Percentiles rank a stretch among this genome's conserved stretches.
phyloP scores from a whole-genome alignment of 2,888 invertebrate species.

The Sesamia inferens region DNA sequence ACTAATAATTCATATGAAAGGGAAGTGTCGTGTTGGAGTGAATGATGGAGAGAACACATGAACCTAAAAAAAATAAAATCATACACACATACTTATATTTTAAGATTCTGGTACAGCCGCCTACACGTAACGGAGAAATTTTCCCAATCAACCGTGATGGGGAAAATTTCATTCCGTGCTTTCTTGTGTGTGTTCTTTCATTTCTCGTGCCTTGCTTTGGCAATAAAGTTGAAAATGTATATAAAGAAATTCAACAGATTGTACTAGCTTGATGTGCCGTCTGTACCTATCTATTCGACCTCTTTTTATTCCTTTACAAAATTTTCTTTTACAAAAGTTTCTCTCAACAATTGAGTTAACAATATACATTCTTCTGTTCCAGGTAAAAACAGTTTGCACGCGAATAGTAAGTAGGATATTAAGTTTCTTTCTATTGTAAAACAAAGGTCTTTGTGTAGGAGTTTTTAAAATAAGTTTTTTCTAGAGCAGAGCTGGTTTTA shows the following conservation, averaged over 20 bases:
- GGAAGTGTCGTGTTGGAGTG: no score
- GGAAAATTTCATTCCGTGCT: no score
- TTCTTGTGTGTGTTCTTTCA: no score
- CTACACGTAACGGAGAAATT: no score
- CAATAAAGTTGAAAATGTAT: no score
- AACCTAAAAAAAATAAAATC: neutral
- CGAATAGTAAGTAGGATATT: constrained; percentile 34
- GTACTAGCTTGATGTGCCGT: no score
- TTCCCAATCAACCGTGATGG: no score
- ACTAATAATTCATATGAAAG: no score
- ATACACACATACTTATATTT: neutral
- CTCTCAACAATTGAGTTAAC: constrained; percentile 11
- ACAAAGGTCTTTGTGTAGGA: constrained; percentile 44
- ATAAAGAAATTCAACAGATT: no score
- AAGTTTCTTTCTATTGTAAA: constrained; percentile 36
- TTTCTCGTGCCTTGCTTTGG: no score
- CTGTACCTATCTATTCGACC: neutral
- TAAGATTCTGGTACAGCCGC: neutral
- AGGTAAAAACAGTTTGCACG: constrained; percentile 39
- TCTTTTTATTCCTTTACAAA: constrained; percentile 5
- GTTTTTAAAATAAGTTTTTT: constrained; percentile 10
- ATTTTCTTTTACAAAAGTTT: constrained; percentile 21
- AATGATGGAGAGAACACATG: no score
- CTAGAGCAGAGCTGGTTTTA: neutral
- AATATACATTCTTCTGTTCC: constrained; percentile 40